Evolutionary conservation across 1,140 invertebrate species (phyloP).

Genomic region (Zaprionus taronus): DNA sequence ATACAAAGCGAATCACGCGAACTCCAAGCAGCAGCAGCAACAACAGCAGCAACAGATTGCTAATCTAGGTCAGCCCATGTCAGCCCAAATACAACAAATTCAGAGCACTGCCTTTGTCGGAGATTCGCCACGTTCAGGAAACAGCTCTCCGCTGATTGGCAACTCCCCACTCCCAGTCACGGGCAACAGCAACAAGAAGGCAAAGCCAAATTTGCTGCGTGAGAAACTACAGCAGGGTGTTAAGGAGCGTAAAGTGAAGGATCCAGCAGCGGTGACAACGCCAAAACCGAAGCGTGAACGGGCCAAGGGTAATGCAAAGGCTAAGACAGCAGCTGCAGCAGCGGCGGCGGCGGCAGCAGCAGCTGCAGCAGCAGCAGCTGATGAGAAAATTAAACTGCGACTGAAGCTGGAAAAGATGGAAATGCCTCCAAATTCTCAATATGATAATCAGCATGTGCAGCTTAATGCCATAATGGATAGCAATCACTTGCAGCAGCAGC

Average conservation of each 20-base stretch:
- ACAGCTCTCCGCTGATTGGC: conserved; percentile 63
- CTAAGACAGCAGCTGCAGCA: conserved; percentile 84
- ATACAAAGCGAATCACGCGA: conserved; percentile 52
- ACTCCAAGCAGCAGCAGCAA: conserved; percentile 23
- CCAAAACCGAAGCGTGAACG: conserved; percentile 71
- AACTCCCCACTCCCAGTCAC: conserved; percentile 32
- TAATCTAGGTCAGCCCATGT: conserved; percentile 17
- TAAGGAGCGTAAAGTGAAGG: conserved; percentile 80
- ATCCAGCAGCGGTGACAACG: conserved; percentile 41
- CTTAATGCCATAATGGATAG: conserved; percentile 42
- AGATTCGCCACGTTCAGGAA: conserved; percentile 60
- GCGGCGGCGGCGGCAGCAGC: conserved; percentile 81
- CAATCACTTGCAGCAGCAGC: conserved; percentile 51
- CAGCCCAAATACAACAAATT: conserved; percentile 31
- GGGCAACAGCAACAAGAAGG: conserved; percentile 64
- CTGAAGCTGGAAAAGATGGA: conserved; percentile 93
- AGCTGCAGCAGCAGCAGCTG: conserved; percentile 81
- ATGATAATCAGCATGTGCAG: conserved; percentile 85
- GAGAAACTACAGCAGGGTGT: conserved; percentile 79
- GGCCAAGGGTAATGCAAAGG: conserved; percentile 78
- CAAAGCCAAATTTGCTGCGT: conserved; percentile 74
- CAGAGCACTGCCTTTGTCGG: conserved; percentile 33
- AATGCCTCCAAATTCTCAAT: conserved; percentile 88
- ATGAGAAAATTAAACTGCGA: conserved; percentile 92
- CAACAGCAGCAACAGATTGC: conserved; percentile 24